phyloP scores from a whole-genome alignment of 2,888 invertebrate species.

The Agriotes lineatus region DNA sequence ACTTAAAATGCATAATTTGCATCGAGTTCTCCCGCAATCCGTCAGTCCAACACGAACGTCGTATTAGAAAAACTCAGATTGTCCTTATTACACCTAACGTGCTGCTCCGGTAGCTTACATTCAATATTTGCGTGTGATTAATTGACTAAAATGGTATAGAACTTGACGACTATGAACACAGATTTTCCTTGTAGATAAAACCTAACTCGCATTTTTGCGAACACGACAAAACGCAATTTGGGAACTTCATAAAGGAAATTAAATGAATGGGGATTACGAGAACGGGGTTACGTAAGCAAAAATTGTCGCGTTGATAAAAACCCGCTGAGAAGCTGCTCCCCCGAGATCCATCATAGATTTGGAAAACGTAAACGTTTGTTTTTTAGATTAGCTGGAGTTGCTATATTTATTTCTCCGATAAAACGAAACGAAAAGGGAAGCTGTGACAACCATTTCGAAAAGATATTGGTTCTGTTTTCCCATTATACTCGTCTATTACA shows the following conservation, averaged over 20 bases:
- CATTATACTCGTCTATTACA: neutral
- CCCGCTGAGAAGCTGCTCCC: too few relatives aligned
- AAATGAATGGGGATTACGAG: constrained; percentile 13
- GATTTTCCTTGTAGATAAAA: constrained; percentile 9
- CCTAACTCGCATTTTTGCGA: constrained; percentile 8
- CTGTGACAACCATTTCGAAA: neutral
- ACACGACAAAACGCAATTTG: constrained; percentile 18
- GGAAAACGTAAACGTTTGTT: constrained; percentile 8
- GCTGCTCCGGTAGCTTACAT: neutral
- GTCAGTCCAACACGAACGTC: too few relatives aligned
- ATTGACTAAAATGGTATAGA: constrained; percentile 9
- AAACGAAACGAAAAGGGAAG: neutral
- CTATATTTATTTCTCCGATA: constrained; percentile 2
- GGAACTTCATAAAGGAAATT: constrained; percentile 10
- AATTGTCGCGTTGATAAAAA: too few relatives aligned
- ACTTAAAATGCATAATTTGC: too few relatives aligned
- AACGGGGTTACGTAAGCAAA: too few relatives aligned
- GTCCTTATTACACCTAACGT: too few relatives aligned
- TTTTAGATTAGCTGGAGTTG: neutral
- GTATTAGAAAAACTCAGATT: too few relatives aligned
- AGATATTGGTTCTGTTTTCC: neutral
- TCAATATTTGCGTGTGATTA: constrained; percentile 26
- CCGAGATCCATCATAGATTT: constrained; percentile 10
- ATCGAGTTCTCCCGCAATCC: too few relatives aligned
- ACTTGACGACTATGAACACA: constrained; percentile 16